phyloP scores from a whole-genome alignment of 2,797 vertebrate genomes.

The Phalloptychus januarius region DNA sequence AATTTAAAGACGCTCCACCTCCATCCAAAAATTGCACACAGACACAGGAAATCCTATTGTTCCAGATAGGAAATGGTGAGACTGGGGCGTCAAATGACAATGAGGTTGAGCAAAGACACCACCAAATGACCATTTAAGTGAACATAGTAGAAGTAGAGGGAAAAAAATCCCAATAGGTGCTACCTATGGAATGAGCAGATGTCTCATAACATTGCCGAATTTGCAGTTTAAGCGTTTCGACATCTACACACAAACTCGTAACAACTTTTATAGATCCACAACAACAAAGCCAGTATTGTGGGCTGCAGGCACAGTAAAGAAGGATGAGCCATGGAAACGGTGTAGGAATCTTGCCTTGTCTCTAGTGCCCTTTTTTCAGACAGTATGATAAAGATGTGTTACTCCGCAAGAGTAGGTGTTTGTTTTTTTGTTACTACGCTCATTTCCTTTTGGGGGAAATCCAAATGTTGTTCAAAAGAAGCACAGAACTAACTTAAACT shows the following conservation, averaged over 20 bases:
- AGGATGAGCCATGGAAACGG: constrained; percentile 54
- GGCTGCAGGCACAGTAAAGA: constrained; percentile 22
- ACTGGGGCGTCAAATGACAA: constrained; percentile 29
- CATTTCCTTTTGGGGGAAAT: neutral
- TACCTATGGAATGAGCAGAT: neutral
- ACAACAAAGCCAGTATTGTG: constrained; percentile 55
- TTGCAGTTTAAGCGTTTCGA: neutral
- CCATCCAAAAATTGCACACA: constrained; percentile 6
- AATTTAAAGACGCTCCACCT: constrained; percentile 4
- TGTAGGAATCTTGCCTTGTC: constrained; percentile 56
- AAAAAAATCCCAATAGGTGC: constrained; percentile 1
- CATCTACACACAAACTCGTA: constrained; percentile 17
- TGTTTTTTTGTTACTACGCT: constrained; percentile 15
- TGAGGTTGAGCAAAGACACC: constrained; percentile 13
- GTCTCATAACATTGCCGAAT: neutral
- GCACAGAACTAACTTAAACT: neutral
- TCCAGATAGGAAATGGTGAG: constrained; percentile 57
- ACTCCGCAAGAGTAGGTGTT: constrained; percentile 22
- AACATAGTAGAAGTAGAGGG: neutral
- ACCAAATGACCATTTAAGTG: constrained; percentile 1
- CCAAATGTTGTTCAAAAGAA: neutral
- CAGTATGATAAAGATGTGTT: constrained; percentile 44
- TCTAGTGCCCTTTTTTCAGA: constrained; percentile 22
- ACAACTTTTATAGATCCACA: constrained; percentile 9
- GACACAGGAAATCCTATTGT: constrained; percentile 65